These are phyloP conservation scores for Heliconius aoede DNA, from an alignment of 2,888 invertebrate genomes.

Conservation along the genomic window DNA sequence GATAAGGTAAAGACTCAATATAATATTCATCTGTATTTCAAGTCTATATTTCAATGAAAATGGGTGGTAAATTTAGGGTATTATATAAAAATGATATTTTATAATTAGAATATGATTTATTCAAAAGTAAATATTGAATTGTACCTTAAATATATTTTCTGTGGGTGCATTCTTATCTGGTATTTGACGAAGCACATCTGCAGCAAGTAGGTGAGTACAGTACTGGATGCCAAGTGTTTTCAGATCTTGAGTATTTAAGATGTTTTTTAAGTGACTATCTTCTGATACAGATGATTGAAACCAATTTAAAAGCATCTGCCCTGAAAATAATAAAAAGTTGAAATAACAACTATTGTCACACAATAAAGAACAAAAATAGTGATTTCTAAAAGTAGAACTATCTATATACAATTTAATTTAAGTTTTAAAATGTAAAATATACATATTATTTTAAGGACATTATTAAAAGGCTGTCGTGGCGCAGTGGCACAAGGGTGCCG, in stretches of 20 bases:
- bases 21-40: no score
- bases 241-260: constrained; percentile 88
- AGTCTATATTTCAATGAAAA: no score
- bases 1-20: no score
- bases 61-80: no score
- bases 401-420: not conserved
- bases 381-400: not conserved
- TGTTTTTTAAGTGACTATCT: constrained; percentile 85
- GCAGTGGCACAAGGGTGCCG: no score
- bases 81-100: not conserved
- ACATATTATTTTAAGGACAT: not conserved
- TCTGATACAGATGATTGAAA: constrained; percentile 90
- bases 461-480: no score
- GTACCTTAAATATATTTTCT: constrained; percentile 88
- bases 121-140: not conserved
- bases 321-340: constrained; percentile 78
- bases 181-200: constrained; percentile 92
- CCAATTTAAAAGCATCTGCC: constrained; percentile 96
- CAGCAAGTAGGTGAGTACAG: constrained; percentile 93
- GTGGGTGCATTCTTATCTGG: constrained; percentile 88
- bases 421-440: not conserved
- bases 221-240: constrained; percentile 91
- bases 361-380: not conserved
- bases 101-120: constrained; percentile 1
- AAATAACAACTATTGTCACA: not conserved